phyloP scores from a whole-genome alignment of 2,888 invertebrate species.

The Agriopis marginaria region DNA sequence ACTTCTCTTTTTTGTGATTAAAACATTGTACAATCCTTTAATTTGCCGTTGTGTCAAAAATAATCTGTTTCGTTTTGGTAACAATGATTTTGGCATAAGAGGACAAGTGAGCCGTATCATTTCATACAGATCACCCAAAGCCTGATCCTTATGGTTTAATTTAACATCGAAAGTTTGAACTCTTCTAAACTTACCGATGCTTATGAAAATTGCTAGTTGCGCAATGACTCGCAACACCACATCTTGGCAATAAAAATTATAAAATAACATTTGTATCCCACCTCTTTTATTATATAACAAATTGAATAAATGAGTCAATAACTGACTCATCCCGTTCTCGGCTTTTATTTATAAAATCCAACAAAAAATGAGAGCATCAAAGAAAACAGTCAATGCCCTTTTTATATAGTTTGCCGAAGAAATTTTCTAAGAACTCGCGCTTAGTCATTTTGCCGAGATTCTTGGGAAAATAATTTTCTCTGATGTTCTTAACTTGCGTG shows the following conservation, averaged over 20 bases:
- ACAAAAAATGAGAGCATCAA: conserved; percentile 24
- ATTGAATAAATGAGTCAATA: conserved; percentile 37
- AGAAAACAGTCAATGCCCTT: conserved; percentile 24
- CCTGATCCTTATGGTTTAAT: too few relatives aligned
- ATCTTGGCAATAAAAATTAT: conserved; percentile 11
- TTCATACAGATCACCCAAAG: too few relatives aligned
- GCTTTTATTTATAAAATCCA: conserved; percentile 33
- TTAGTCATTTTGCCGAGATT: conserved; percentile 34
- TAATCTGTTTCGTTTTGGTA: too few relatives aligned
- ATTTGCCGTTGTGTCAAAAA: too few relatives aligned
- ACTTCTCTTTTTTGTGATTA: too few relatives aligned
- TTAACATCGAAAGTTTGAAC: too few relatives aligned
- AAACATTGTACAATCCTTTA: too few relatives aligned
- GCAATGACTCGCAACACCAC: not conserved
- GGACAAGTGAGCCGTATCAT: too few relatives aligned
- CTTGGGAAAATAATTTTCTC: conserved; percentile 29
- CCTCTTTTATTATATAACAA: conserved; percentile 32
- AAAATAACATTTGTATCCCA: conserved; percentile 11
- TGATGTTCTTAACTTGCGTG: conserved; percentile 11
- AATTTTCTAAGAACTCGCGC: conserved; percentile 20
- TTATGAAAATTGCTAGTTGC: not conserved
- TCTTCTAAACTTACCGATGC: not conserved
- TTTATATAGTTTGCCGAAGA: conserved; percentile 28
- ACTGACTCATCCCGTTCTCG: conserved; percentile 30
- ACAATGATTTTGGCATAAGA: too few relatives aligned